Base-by-base conservation (phyloP, 2,797 vertebrate species). In the Glyptemys insculpta region DNA sequence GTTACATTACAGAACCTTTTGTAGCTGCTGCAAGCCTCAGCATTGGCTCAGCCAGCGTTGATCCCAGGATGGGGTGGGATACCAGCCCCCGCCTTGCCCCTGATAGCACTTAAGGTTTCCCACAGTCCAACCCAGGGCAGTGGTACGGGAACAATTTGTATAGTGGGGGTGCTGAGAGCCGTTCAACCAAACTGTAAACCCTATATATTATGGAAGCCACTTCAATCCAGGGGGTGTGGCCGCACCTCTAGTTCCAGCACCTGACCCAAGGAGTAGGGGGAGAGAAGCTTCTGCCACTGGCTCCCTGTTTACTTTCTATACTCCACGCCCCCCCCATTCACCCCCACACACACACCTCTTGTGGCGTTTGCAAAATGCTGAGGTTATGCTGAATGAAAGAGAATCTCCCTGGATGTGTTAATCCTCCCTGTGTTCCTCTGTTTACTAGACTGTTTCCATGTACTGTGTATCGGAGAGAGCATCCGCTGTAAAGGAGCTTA, bases 381-480 rank as follows among this genome's bases (percentile, higher is more conserved):
- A 83, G 74, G 53, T 76, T 18, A 16, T 3, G 41, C 47, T 47
- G 59, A 0, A 0, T 29, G 37, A 62, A 74, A 84, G 80, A 86
- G n/a, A 21, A 90, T 50, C 76, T 57, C 62, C 62, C 62, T 34
- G 54, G 23, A 6, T 0, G 0, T 0, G 1, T 25, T 49, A 7
- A 84, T 84, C 18, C 49, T 78, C 37, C 44, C 65, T 59, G 21
- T 29, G 53, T 31, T 76, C 3, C 44, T 44, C 0, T 0, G n/a
- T 53, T 34, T 12, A 23, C 50, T 53, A 57, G 54, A 50, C 52
- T 15, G 44, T 79, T 29, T 81, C 54, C 56, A 56, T 1, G 0
- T 14, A 2, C 78, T 50, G 31, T 7, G 0, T 0, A 3, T 29
- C 79, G 5, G 41, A 76, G 18, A 41, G 44, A 50, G 9, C 34